Evolutionary conservation across 2,888 invertebrate genomes (phyloP).

Genomic region (Tenodera sinensis): DNA sequence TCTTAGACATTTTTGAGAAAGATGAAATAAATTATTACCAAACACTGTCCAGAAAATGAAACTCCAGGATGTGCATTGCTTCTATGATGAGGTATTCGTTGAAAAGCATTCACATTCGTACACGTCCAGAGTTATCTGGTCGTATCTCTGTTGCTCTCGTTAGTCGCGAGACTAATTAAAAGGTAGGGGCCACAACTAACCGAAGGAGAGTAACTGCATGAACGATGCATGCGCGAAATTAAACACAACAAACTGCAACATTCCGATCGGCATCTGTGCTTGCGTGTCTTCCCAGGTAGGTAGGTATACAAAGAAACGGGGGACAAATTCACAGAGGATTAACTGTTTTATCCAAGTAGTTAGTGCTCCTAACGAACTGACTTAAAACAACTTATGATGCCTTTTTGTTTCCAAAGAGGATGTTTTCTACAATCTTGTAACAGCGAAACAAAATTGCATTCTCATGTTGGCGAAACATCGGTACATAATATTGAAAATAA

Average conservation of each 20-base stretch:
- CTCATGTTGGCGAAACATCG: too few species aligned
- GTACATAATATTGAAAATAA: too few species aligned
- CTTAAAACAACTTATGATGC: too few species aligned
- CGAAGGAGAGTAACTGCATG: neutral
- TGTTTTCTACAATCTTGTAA: too few species aligned
- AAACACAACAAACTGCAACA: constrained; percentile 5
- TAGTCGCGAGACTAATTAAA: neutral
- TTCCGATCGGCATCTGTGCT: neutral
- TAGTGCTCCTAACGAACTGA: neutral
- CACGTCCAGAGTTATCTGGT: neutral
- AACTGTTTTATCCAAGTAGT: neutral
- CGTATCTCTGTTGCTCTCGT: neutral
- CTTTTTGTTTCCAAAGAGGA: too few species aligned
- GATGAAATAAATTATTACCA: too few species aligned
- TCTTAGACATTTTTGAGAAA: too few species aligned
- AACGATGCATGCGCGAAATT: neutral
- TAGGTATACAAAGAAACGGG: neutral
- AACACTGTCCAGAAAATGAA: too few species aligned
- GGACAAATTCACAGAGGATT: neutral
- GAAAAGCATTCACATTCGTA: neutral
- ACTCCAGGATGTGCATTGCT: too few species aligned
- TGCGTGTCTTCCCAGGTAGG: neutral
- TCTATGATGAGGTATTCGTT: neutral
- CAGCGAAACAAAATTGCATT: too few species aligned
- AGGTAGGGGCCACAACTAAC: neutral